Conservation (phyloP, 2,888 invertebrate species). For the Endomychus coccineus region DNA sequence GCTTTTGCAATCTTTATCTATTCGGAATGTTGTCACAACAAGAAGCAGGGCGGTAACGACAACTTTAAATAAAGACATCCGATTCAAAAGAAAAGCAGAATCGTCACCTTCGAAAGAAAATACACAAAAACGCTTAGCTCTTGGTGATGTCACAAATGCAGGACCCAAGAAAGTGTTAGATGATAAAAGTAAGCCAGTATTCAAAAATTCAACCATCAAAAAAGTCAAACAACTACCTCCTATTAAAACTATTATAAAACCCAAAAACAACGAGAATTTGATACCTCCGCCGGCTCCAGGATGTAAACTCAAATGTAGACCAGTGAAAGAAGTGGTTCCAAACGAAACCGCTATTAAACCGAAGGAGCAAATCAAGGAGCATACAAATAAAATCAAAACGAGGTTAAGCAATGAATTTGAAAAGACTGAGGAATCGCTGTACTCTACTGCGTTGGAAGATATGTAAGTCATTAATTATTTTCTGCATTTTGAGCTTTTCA, state of each 20-base stretch:
- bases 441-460: conserved; percentile 70
- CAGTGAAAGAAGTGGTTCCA: conserved; percentile 27
- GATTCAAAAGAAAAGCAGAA: conserved; percentile 72
- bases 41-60: conserved; percentile 44
- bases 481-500: background rate
- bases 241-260: conserved; percentile 38
- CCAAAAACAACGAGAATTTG: conserved; percentile 41
- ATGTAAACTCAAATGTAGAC: conserved; percentile 36
- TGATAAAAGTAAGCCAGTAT: conserved; percentile 29
- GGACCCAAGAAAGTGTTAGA: conserved; percentile 49
- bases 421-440: conserved; percentile 67
- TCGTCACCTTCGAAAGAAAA: conserved; percentile 73
- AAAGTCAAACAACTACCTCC: conserved; percentile 25
- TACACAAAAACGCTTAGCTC: conserved; percentile 70
- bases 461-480: conserved; percentile 34
- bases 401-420: conserved; percentile 63
- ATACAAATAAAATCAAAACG: conserved; percentile 44
- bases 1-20: too few species aligned
- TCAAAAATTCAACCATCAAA: conserved; percentile 17
- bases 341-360: conserved; percentile 37
- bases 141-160: conserved; percentile 66
- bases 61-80: conserved; percentile 40
- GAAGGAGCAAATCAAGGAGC: conserved; percentile 35
- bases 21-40: conserved; percentile 46
- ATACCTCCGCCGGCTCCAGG: conserved; percentile 35